Percentiles rank a stretch among this genome's conserved stretches.
phyloP scores from a whole-genome alignment of 2,113 vertebrate species.

The Nothocercus julius region DNA sequence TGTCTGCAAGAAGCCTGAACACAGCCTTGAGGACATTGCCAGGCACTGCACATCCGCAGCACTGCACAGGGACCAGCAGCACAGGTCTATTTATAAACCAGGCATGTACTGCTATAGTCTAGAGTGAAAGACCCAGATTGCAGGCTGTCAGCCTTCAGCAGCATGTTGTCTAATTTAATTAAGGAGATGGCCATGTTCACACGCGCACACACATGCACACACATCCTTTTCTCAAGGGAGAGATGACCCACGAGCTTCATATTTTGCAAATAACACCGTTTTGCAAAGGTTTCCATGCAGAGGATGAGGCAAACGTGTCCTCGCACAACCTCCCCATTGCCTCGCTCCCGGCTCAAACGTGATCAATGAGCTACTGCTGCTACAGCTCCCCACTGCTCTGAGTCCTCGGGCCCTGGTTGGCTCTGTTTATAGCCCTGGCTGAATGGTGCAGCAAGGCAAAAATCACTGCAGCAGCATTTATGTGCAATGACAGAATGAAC shows the following conservation, averaged over 20 bases:
- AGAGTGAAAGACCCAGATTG: not conserved
- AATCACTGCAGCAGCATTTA: not conserved
- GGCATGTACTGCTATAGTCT: not conserved
- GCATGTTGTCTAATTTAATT: not conserved
- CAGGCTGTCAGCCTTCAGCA: slow-evolving; percentile 11
- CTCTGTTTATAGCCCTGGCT: not conserved
- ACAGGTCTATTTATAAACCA: slow-evolving; percentile 57
- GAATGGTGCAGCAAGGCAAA: not conserved
- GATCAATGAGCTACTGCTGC: not conserved
- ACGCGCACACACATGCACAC: not conserved
- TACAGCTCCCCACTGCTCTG: not conserved
- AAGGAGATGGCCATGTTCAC: not conserved
- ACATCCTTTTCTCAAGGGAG: not conserved
- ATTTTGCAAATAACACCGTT: not conserved
- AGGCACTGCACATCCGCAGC: slow-evolving; percentile 45
- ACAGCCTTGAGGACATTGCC: not conserved
- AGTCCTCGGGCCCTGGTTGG: not conserved
- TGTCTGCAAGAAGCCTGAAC: not conserved
- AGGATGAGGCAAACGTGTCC: not conserved
- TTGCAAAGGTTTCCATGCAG: not conserved
- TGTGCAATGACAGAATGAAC: not conserved
- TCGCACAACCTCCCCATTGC: not conserved
- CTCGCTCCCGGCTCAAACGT: not conserved
- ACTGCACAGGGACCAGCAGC: slow-evolving; percentile 23
- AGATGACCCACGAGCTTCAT: not conserved